A percentile compares a stretch with the other conserved stretches of the same genome.
Evolutionary conservation across 2,888 invertebrate species (phyloP).

Genomic region (Apoda limacodes): DNA sequence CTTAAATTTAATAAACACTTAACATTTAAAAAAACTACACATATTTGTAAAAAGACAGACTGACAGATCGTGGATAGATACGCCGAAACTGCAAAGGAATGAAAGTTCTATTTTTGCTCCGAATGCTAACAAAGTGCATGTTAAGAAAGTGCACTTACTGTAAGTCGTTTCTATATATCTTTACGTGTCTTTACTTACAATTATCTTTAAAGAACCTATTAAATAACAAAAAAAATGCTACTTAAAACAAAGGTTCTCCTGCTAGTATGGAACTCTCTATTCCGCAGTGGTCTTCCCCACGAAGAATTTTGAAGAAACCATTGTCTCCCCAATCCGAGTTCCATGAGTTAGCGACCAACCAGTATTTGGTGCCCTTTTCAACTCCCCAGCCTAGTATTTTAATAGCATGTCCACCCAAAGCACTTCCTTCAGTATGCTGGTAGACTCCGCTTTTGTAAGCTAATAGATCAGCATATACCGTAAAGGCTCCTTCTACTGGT

Average conservation of each 20-base stretch:
- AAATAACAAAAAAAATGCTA: too few species aligned
- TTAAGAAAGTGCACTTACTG: too few species aligned
- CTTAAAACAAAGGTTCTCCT: slow-evolving; percentile 73
- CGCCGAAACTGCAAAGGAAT: too few species aligned
- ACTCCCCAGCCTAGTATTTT: slow-evolving; percentile 93
- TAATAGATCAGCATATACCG: slow-evolving; percentile 87
- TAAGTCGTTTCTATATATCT: too few species aligned
- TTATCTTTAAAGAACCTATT: too few species aligned
- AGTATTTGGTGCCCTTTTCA: slow-evolving; percentile 81
- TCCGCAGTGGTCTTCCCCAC: slow-evolving; percentile 83
- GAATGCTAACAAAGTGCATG: too few species aligned
- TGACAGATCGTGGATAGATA: too few species aligned
- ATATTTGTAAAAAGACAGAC: too few species aligned
- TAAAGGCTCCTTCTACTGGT: slow-evolving; percentile 90
- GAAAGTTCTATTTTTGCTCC: too few species aligned
- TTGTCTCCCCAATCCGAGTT: slow-evolving; percentile 93
- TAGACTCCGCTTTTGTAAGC: slow-evolving; percentile 83
- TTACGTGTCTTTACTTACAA: too few species aligned
- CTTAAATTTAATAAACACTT: too few species aligned
- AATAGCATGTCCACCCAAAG: slow-evolving; percentile 88
- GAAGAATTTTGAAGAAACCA: slow-evolving; percentile 88
- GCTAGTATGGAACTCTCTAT: slow-evolving; percentile 79
- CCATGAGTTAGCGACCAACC: slow-evolving; percentile 95
- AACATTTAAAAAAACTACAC: too few species aligned
- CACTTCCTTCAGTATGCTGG: slow-evolving; percentile 76